Percentiles rank a stretch among this genome's conserved stretches.
These are phyloP conservation scores for Brachyopa scutellaris DNA, from an alignment of 2,888 invertebrate species.

Conservation along the genomic window DNA sequence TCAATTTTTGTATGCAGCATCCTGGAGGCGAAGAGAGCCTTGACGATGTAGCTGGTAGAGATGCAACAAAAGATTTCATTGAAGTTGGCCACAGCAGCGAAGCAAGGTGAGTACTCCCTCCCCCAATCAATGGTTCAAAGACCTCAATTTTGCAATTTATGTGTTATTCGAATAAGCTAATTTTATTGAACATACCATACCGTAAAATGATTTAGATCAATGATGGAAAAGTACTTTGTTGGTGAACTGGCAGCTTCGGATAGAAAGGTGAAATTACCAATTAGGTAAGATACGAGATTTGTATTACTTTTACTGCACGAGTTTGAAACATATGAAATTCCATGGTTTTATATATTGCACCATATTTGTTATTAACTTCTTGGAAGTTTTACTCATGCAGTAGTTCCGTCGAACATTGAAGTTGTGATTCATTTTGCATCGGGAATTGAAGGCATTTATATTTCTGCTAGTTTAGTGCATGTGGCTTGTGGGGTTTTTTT, in stretches of 20 bases:
- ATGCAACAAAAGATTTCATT: slow-evolving; percentile 96
- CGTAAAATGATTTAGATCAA: slow-evolving; percentile 75
- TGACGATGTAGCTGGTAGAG: slow-evolving; percentile 92
- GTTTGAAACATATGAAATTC: not conserved
- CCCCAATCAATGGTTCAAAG: not conserved
- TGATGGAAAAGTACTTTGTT: slow-evolving; percentile 94
- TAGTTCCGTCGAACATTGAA: not conserved
- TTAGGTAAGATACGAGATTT: slow-evolving; percentile 74
- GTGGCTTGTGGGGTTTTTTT: not conserved
- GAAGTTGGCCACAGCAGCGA: slow-evolving; percentile 99
- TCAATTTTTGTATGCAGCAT: slow-evolving; percentile 85
- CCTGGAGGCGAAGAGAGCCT: slow-evolving; percentile 97
- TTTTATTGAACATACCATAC: too few species aligned
- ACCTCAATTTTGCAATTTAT: not conserved
- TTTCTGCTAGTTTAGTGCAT: too few species aligned
- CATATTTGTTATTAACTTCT: not conserved
- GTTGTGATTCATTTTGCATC: not conserved
- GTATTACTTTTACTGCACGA: not conserved
- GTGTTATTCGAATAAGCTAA: too few species aligned
- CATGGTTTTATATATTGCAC: too few species aligned
- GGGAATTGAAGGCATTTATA: too few species aligned
- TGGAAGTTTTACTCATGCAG: not conserved
- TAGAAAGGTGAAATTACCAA: slow-evolving; percentile 78
- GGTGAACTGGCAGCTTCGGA: slow-evolving; percentile 91
- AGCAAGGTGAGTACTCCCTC: slow-evolving; percentile 87